Evolutionary conservation across 1,140 invertebrate species (phyloP).

Genomic region (Lasioglossum baleicum): DNA sequence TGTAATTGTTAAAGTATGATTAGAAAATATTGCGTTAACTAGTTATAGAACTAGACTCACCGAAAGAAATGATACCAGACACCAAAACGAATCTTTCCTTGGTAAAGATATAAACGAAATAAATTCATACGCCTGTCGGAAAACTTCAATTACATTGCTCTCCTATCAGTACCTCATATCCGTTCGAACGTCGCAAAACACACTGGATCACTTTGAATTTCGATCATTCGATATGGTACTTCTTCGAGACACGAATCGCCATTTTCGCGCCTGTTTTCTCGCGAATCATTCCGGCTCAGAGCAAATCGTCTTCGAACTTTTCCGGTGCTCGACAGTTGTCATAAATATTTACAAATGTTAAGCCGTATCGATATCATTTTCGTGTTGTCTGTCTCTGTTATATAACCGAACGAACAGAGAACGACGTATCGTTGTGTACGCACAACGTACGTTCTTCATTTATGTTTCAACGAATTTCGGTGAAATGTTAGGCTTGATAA

Average conservation of each 20-base stretch:
- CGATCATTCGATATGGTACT: not conserved
- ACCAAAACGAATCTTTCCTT: not conserved
- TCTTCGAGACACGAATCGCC: not conserved
- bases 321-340: not conserved
- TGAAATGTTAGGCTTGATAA: not conserved
- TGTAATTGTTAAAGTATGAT: not conserved
- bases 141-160: not conserved
- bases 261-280: not conserved
- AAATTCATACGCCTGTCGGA: not conserved
- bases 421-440: not conserved
- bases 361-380: not conserved
- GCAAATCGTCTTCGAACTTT: not conserved
- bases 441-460: not conserved
- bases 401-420: not conserved
- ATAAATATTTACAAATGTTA: constrained; percentile 27
- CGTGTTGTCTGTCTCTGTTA: not conserved
- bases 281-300: not conserved
- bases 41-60: not conserved
- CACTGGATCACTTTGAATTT: not conserved
- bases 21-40: not conserved
- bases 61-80: not conserved
- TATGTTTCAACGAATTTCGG: not conserved
- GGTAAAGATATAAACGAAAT: constrained; percentile 22
- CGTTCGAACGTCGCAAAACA: not conserved
- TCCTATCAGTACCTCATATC: not conserved